Conservation (phyloP, 2,888 invertebrate species). For the Neoscelio sp. region DNA sequence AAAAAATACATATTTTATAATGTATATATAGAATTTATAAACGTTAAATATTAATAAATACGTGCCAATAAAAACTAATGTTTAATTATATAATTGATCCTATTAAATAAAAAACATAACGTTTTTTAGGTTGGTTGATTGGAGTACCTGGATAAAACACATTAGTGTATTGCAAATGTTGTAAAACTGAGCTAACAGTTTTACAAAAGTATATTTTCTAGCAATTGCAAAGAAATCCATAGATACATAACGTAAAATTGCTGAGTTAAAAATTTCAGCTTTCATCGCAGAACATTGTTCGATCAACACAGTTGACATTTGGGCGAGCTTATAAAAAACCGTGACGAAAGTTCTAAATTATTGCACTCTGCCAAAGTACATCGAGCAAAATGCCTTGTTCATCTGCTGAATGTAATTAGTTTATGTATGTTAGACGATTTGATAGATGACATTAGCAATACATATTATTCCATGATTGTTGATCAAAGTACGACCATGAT, state of each 20-base stretch:
- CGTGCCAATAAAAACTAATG: too few species aligned
- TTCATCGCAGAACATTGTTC: slow-evolving; percentile 70
- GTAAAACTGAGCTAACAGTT: slow-evolving; percentile 45
- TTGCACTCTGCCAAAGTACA: slow-evolving; percentile 70
- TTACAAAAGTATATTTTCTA: slow-evolving; percentile 46
- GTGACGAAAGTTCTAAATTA: slow-evolving; percentile 66
- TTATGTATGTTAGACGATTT: slow-evolving; percentile 72
- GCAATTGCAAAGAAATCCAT: slow-evolving; percentile 6
- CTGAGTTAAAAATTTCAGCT: slow-evolving; percentile 68
- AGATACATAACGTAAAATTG: slow-evolving; percentile 33
- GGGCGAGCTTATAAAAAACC: slow-evolving; percentile 52
- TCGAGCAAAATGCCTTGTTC: slow-evolving; percentile 70
- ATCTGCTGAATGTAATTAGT: slow-evolving; percentile 75
- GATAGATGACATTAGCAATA: slow-evolving; percentile 72
- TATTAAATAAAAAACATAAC: too few species aligned
- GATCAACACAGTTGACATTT: slow-evolving; percentile 67
- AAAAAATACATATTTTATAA: too few species aligned
- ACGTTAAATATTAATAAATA: too few species aligned
- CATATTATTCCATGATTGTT: slow-evolving; percentile 71
- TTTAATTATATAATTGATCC: too few species aligned
- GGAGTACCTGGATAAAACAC: too few species aligned
- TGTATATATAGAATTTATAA: too few species aligned
- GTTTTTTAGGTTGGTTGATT: too few species aligned
- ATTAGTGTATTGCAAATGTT: too few species aligned
- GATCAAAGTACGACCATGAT: slow-evolving; percentile 73